Evolutionary conservation across 2,113 vertebrate species (phyloP), one percentile per base, ranked within the genome.

Genomic region (Nibea coibor): DNA sequence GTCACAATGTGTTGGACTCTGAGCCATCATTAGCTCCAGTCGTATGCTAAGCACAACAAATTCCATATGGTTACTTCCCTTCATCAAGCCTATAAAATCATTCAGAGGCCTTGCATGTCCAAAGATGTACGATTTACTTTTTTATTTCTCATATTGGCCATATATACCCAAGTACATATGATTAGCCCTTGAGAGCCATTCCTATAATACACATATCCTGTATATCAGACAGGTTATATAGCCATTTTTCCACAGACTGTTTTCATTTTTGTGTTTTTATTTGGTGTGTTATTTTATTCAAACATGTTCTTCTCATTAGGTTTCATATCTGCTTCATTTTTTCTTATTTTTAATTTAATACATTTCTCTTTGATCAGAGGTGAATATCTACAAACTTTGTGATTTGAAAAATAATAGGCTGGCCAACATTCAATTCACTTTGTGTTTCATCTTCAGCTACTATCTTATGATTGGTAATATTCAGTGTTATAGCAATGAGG

Each of bases 261-360:
- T 31, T 31, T 35, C 5, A 63, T 4, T 0, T 48, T 51, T 77
- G 39, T 64, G 17, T 17, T 63, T 69, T 58, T 45, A 66, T 72
- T 66, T 31, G 11, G 10, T 6, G 0, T 58, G 48, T 63, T 28
- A 31, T 54, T 62, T 56, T 26, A 39, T 39, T 54, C n/a, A 72
- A 58, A 56, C 65, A 75, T 20, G 7, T 59, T 84, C 0, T 39
- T 77, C 47, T 50, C 39, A 72, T 77, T 76, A 48, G 1, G 2
- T 4, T 8, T 59, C 12, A 35, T 58, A n/a, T 43, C 24, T 35
- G 42, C 10, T 39, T 62, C 7, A 28, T 4, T 62, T 48, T 1
- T 47, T 17, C 1, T 20, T 42, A 5, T 39, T 53, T 17, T 8
- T 16, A 14, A 26, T 26, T 35, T 35, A n/a, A n/a, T 48, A 20